Percentiles rank a stretch among this genome's conserved stretches.
Evolutionary conservation across 2,113 vertebrate species (phyloP).

Genomic region (Narcine bancroftii): DNA sequence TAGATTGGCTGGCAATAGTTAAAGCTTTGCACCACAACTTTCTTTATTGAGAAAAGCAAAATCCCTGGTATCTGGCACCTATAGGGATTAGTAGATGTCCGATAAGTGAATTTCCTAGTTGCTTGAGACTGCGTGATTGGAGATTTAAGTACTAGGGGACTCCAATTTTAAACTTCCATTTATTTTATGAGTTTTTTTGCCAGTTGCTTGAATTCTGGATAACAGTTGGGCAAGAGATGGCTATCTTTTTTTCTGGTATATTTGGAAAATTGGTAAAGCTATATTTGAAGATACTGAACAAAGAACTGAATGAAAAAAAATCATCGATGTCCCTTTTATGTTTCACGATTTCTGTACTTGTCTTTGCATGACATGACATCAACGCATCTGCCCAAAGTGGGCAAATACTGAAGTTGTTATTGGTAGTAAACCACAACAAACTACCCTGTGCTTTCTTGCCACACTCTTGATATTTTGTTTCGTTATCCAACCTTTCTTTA

Average conservation of each 20-base stretch:
- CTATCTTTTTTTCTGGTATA: neutral
- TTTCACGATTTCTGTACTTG: neutral
- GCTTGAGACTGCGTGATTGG: no score
- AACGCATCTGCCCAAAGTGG: neutral
- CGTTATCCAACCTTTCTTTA: neutral
- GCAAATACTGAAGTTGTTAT: neutral
- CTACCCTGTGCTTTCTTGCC: neutral
- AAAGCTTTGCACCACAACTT: neutral
- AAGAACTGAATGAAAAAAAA: conserved; percentile 16
- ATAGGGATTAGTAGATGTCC: no score
- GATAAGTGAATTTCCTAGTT: no score
- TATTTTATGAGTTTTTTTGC: no score
- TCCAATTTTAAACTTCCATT: no score
- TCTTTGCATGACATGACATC: neutral
- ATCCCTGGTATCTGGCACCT: no score
- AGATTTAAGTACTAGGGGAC: no score
- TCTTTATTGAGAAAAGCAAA: neutral
- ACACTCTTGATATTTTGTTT: neutral
- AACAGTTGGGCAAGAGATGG: neutral
- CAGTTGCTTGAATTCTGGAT: neutral
- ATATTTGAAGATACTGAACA: neutral
- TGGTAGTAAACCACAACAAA: neutral
- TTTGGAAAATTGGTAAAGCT: neutral
- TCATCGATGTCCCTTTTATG: no score
- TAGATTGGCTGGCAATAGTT: no score